A percentile compares a stretch with the other conserved stretches of the same genome.
Evolutionary conservation across 2,113 vertebrate species (phyloP).

Genomic region (Corythaixoides concolor): DNA sequence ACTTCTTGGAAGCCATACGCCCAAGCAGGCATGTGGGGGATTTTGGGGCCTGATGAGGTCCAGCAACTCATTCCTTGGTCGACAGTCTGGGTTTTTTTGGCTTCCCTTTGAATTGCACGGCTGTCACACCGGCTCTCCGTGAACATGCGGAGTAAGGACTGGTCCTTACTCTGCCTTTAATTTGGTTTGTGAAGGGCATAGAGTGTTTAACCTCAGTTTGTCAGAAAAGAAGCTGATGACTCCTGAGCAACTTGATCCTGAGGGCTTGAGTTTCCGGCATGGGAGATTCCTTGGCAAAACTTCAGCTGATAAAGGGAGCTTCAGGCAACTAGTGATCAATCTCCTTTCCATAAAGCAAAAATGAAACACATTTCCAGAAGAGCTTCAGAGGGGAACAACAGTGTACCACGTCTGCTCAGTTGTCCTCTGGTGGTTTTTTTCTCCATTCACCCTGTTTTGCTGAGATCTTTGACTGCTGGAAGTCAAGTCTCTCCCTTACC

Average conservation of each 20-base stretch:
- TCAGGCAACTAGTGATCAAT: background rate
- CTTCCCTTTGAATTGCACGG: background rate
- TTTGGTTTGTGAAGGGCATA: background rate
- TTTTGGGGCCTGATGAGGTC: background rate
- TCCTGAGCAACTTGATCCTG: background rate
- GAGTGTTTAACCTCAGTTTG: background rate
- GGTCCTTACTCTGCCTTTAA: background rate
- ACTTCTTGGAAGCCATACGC: background rate
- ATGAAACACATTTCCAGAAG: background rate
- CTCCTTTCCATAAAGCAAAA: background rate
- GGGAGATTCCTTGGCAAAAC: constrained; percentile 3
- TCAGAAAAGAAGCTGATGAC: background rate
- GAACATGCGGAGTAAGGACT: background rate
- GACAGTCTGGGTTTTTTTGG: background rate
- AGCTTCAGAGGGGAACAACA: background rate
- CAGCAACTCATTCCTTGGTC: background rate
- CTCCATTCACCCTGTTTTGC: background rate
- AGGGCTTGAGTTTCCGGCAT: background rate
- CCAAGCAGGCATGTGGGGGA: background rate
- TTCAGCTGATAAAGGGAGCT: background rate
- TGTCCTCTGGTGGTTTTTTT: rapidly evolving
- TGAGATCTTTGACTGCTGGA: background rate
- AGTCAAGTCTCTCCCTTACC: background rate
- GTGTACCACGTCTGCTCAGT: background rate
- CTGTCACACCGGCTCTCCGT: background rate